phyloP scores from a whole-genome alignment of 2,888 invertebrate species.

The Encarsia formosa region DNA sequence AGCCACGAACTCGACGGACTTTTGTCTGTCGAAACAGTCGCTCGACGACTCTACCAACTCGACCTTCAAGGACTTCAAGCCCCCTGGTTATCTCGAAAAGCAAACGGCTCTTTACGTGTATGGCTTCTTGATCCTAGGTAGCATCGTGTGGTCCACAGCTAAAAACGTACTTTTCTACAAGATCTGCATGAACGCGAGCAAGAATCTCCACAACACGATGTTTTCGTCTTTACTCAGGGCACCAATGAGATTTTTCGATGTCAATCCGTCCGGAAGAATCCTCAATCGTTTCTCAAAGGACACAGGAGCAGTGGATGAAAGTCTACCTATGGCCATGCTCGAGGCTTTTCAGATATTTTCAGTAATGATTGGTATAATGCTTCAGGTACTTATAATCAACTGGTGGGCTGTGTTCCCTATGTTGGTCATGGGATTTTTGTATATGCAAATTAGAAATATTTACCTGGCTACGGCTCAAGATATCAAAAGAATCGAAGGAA shows the following conservation, averaged over 20 bases:
- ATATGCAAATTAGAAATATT: conserved; percentile 62
- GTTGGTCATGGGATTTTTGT: conserved; percentile 60
- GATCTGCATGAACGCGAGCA: conserved; percentile 72
- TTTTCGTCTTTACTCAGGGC: conserved; percentile 70
- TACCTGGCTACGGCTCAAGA: conserved; percentile 71
- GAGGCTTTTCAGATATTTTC: conserved; percentile 65
- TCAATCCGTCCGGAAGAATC: conserved; percentile 62
- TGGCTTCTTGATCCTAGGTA: conserved; percentile 57
- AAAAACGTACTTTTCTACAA: conserved; percentile 70
- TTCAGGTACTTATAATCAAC: conserved; percentile 68
- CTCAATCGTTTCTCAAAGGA: conserved; percentile 83
- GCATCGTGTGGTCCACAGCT: conserved; percentile 60
- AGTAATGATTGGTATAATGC: conserved; percentile 68
- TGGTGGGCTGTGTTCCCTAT: conserved; percentile 67
- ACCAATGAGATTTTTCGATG: conserved; percentile 79
- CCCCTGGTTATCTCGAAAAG: neutral
- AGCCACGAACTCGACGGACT: conserved; percentile 1
- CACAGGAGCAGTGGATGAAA: conserved; percentile 74
- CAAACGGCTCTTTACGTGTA: conserved; percentile 52
- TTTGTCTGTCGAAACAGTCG: neutral
- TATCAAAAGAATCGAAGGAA: conserved; percentile 63
- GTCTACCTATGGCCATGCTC: conserved; percentile 62
- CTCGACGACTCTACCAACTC: neutral
- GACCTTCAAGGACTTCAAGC: neutral
- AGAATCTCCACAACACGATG: conserved; percentile 73